phyloP scores from a whole-genome alignment of 2,797 vertebrate species.

The Cyclura pinguis region DNA sequence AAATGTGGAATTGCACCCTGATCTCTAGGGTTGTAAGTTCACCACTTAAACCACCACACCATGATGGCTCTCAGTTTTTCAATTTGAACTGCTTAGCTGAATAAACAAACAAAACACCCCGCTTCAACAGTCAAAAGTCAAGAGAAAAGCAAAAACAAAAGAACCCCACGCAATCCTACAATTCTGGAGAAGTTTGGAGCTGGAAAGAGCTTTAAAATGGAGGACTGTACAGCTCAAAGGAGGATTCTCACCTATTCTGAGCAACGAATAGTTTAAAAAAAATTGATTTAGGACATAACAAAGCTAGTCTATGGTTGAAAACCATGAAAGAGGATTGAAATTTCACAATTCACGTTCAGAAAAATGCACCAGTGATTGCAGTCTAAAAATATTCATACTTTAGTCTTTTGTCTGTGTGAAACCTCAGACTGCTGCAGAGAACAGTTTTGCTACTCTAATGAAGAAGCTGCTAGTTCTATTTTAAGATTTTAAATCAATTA shows the following conservation, averaged over 20 bases:
- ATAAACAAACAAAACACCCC: background rate
- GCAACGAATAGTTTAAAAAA: background rate
- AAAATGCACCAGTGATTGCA: background rate
- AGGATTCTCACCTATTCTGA: background rate
- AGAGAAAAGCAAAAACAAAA: background rate
- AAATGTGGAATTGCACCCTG: no score
- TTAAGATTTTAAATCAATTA: background rate
- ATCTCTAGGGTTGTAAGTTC: no score
- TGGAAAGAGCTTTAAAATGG: background rate
- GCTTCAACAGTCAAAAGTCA: background rate
- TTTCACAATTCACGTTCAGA: background rate
- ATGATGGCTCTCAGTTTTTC: no score
- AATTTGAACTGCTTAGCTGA: no score
- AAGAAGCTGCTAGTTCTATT: background rate
- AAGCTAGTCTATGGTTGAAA: background rate
- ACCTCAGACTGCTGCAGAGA: background rate
- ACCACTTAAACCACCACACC: no score
- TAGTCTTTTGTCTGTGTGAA: background rate
- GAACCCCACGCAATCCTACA: background rate
- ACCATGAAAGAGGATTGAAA: no score
- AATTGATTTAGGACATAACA: background rate
- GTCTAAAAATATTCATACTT: background rate
- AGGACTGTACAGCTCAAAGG: background rate
- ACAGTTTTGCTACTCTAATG: background rate
- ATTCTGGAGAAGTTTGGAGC: background rate